Evolutionary conservation across 1,140 invertebrate species (phyloP).

Genomic region (Eupristina koningsbergeri): DNA sequence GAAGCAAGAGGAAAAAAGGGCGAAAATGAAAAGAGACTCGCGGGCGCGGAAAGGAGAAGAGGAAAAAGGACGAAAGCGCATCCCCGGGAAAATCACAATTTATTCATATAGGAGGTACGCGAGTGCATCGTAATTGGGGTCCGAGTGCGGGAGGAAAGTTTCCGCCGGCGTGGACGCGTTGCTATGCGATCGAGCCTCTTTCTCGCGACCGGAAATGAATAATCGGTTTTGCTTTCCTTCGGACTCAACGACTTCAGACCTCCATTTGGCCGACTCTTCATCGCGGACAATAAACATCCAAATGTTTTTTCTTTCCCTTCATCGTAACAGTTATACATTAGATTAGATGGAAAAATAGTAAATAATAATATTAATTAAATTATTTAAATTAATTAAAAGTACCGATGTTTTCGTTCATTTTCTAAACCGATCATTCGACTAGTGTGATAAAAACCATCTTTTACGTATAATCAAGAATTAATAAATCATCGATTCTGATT

Average conservation of each 20-base stretch:
- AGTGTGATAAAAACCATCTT: too few species aligned
- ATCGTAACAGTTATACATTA: background rate
- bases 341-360: too few species aligned
- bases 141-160: background rate
- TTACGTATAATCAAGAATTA: too few species aligned
- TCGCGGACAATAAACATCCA: background rate
- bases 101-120: slow-evolving; percentile 61
- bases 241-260: slow-evolving; percentile 2
- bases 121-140: slow-evolving; percentile 39
- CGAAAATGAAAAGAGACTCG: too few species aligned
- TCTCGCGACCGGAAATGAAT: background rate
- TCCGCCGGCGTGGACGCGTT: background rate
- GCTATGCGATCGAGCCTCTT: background rate
- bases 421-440: too few species aligned
- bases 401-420: too few species aligned
- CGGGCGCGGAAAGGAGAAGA: slow-evolving; percentile 54
- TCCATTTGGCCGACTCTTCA: background rate
- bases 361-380: too few species aligned
- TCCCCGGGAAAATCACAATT: slow-evolving; percentile 60
- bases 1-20: background rate
- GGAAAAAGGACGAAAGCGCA: slow-evolving; percentile 56
- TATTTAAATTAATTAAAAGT: too few species aligned
- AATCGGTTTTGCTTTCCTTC: slow-evolving; percentile 7
- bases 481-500: too few species aligned
- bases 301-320: background rate